Base-by-base conservation (phyloP, 2,888 invertebrate genomes). In the Erynnis tages region DNA sequence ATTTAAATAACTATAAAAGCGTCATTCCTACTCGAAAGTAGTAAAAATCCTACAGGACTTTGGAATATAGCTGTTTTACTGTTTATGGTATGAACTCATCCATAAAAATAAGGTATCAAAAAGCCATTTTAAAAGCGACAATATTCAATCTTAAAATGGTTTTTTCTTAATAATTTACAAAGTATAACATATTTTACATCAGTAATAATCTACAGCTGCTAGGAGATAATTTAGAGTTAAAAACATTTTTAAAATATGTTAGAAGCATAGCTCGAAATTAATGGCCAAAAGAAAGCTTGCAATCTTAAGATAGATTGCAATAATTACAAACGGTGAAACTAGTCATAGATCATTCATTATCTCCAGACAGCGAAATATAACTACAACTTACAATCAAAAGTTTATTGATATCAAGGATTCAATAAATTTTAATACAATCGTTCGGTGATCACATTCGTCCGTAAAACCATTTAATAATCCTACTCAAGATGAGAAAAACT, bases 391-490 rank as follows among this genome's bases (percentile, higher is more conserved):
- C 7, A 7, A 10, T 25, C 3, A 34, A n/a, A 25, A 17, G 13
- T 17, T 27, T 17, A 27, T 11, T 16, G 14, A 23, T 35, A 54
- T 55, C 44, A 57, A 54, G 48, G 50, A 45, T 43, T 46, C 8
- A 54, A 61, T 59, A 58, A 65, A 63, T 58, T 53, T 46, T 56
- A 61, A 55, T 47, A 60, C 54, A 56, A 55, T 48, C 47, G 67
- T 68, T 83, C 84, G 84, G 84, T 84, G 84, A 82, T 79, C 76
- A 75, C 67, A 67, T 73, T 84, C 84, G 84, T 84, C 84, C 82
- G 73, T 21, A 14, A 34, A 40, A 32, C 16, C 1, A 71, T 69
- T 63, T 62, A 63, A 57, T 52, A 58, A 55, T 45, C 49, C 32
- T 50, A 41, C 52, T 50, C 54, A 54, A 54, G 16, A 3, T 17